Evolutionary conservation across 2,797 vertebrate genomes (phyloP).

Genomic region (Emydoidea blandingii): DNA sequence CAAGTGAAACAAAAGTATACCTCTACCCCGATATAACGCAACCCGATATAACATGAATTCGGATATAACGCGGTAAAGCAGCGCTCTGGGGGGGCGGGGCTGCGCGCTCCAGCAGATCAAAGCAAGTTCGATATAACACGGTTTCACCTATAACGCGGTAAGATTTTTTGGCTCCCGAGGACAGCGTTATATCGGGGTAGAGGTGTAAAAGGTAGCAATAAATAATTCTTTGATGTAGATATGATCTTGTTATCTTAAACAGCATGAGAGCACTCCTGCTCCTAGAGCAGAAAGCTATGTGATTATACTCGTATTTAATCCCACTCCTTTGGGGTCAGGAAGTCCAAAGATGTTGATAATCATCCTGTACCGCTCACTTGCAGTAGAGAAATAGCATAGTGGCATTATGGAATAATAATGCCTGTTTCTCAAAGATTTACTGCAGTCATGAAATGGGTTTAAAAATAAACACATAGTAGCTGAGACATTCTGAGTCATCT

Average conservation of each 20-base stretch:
- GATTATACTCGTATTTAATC: not conserved
- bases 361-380: not conserved
- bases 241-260: slow-evolving; percentile 15
- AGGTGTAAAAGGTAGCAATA: not conserved
- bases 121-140: too few species aligned
- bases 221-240: not conserved
- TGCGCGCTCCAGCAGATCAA: too few species aligned
- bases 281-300: not conserved
- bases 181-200: too few species aligned
- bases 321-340: not conserved
- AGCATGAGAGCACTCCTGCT: not conserved
- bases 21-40: too few species aligned
- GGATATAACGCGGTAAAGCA: too few species aligned
- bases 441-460: slow-evolving; percentile 73
- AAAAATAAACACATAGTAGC: slow-evolving; percentile 76
- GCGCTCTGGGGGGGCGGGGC: too few species aligned
- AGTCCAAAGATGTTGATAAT: slow-evolving; percentile 34
- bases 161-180: too few species aligned
- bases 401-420: slow-evolving; percentile 41
- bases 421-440: slow-evolving; percentile 60
- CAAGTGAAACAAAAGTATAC: not conserved
- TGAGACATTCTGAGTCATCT: slow-evolving; percentile 81
- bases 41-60: too few species aligned
- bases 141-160: too few species aligned
- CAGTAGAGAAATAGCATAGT: slow-evolving; percentile 9